Evolutionary conservation across 2,797 vertebrate species (phyloP).

Genomic region (Craterocephalus amniculus): DNA sequence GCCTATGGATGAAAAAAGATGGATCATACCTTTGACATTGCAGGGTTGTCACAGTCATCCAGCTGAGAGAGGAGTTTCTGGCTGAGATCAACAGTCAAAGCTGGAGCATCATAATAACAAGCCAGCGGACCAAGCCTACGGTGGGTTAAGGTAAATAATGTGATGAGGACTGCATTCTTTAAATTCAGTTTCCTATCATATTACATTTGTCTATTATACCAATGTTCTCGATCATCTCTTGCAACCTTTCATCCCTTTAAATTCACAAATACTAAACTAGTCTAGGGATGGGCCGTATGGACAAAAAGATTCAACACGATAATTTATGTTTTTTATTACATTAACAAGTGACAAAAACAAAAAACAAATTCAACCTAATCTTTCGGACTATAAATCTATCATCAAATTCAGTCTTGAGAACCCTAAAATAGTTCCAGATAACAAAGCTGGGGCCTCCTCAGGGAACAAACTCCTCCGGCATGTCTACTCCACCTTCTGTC

Average conservation of each 20-base stretch:
- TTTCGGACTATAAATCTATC: no score
- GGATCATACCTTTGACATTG: conserved; percentile 64
- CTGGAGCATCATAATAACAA: conserved; percentile 62
- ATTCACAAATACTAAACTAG: background rate
- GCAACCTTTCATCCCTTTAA: background rate
- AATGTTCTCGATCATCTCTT: background rate
- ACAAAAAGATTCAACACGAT: no score
- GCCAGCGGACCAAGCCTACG: conserved; percentile 75
- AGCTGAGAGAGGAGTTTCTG: conserved; percentile 70
- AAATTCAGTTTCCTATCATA: background rate
- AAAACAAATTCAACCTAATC: no score
- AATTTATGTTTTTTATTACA: no score
- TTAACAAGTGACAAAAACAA: no score
- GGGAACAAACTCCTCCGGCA: no score
- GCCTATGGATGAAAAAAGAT: background rate
- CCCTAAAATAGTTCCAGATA: no score
- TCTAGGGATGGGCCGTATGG: no score
- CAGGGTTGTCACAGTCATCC: conserved; percentile 50
- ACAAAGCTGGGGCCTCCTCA: no score
- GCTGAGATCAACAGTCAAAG: conserved; percentile 52
- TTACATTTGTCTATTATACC: background rate
- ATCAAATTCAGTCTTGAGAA: no score
- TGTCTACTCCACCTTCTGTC: no score
- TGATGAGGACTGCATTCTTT: background rate
- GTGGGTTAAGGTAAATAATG: background rate